phyloP scores from a whole-genome alignment of 2,888 invertebrate genomes.

The Drosophila mimica region DNA sequence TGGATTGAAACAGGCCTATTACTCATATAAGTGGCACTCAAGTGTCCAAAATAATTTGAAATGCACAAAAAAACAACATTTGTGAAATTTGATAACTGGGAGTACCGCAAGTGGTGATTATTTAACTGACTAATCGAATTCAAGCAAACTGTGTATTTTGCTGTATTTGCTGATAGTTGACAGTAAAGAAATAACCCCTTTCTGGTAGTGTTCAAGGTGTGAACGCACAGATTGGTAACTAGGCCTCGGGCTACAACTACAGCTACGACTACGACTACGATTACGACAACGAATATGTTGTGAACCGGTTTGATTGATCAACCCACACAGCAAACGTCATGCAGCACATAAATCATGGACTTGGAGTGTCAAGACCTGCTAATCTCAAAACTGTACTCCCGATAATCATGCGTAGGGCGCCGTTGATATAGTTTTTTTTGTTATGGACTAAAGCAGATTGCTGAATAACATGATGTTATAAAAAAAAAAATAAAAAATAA shows the following conservation, averaged over 20 bases:
- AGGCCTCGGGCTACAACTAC: conserved; percentile 15
- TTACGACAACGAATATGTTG: conserved; percentile 1
- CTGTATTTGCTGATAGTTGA: conserved; percentile 43
- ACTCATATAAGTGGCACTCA: conserved; percentile 58
- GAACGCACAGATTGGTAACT: conserved; percentile 19
- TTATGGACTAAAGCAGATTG: background rate
- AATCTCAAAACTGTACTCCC: conserved; percentile 62
- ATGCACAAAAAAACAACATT: conserved; percentile 13
- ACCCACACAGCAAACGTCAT: conserved; percentile 25
- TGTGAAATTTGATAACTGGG: conserved; percentile 25
- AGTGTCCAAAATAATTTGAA: conserved; percentile 46
- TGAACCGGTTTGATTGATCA: conserved; percentile 56
- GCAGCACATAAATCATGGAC: conserved; percentile 60
- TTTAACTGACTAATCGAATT: conserved; percentile 32
- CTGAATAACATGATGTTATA: background rate
- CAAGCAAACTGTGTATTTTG: conserved; percentile 10
- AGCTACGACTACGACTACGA: background rate
- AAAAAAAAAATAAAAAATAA: background rate
- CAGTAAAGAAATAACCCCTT: conserved; percentile 17
- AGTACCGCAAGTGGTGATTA: conserved; percentile 11
- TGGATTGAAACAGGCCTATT: conserved; percentile 27
- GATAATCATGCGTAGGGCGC: conserved; percentile 63
- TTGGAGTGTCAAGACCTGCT: conserved; percentile 56
- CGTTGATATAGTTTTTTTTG: conserved; percentile 11
- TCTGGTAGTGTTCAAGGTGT: conserved; percentile 19